Evolutionary conservation across 2,113 vertebrate genomes (phyloP), one percentile per base, ranked within the genome.

Genomic region (Spea bombifrons): DNA sequence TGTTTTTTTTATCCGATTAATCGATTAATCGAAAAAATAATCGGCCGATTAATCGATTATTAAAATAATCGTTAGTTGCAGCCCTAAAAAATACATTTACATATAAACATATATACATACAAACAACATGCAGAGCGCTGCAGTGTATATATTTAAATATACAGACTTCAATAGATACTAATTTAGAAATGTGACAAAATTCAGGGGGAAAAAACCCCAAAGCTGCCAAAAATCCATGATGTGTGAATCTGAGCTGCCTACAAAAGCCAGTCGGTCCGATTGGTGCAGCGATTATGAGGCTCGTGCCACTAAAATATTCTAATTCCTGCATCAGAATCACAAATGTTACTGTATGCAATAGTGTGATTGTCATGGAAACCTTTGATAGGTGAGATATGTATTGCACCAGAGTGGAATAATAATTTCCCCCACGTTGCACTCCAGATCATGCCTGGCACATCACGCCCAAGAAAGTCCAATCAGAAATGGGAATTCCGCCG

Each of bases 311-410:
- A 74, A 79, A 80, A 80, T 80, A 80, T 80, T 74, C 59, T 74
- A 80, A 80, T 80, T 80, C 66, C 78, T 74, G 71, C 78, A 80
- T 80, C 78, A 66, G 78, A 73, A 80, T 80, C 78, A 74, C 77
- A 61, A 80, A 80, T 80, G 78, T 57, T 80, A 80, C 78, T 80
- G 77, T 73, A 80, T 80, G 77, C 71, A 80, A 80, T 74, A 68
- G 78, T 66, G 52, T 73, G 78, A 80, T 79, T 74, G 78, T 80
- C 78, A 80, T 80, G 78, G 78, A 80, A 80, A 80, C 78, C 78
- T 80, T 80, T 80, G 78, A 80, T 80, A 80, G 78, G 78, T 80
- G 71, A 80, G 78, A 80, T 80, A 79, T 80, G 78, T 55, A 74
- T 74, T 80, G 78, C 78, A 80, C 71, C 17, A 80, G 78, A 80